phyloP scores from a whole-genome alignment of 2,888 invertebrate genomes.

The Zaprionus obscuricornis region DNA sequence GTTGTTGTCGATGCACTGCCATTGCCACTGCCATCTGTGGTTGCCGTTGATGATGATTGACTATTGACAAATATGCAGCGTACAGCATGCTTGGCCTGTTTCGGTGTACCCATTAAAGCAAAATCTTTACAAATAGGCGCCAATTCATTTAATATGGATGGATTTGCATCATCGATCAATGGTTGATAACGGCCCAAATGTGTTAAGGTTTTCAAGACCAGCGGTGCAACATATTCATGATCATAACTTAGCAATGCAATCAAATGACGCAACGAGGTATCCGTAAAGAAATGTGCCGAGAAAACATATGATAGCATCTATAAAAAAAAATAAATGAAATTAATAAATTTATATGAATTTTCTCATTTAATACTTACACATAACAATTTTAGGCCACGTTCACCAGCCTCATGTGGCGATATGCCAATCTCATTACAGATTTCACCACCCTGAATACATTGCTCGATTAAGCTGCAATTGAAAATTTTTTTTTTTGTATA shows the following conservation, averaged over 20 bases:
- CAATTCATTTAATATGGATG: slow-evolving; percentile 89
- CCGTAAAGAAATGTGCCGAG: slow-evolving; percentile 95
- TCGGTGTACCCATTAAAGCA: slow-evolving; percentile 94
- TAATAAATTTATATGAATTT: not conserved
- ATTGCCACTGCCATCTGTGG: slow-evolving; percentile 47
- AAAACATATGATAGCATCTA: slow-evolving; percentile 92
- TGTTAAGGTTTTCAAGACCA: slow-evolving; percentile 92
- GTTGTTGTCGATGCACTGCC: slow-evolving; percentile 62
- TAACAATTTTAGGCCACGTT: slow-evolving; percentile 94
- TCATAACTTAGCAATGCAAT: slow-evolving; percentile 88
- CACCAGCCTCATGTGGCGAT: slow-evolving; percentile 91
- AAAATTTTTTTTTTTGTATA: no score
- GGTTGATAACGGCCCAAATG: slow-evolving; percentile 94
- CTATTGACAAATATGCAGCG: slow-evolving; percentile 95
- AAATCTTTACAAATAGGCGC: slow-evolving; percentile 94
- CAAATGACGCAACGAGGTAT: slow-evolving; percentile 91
- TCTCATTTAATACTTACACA: slow-evolving; percentile 85
- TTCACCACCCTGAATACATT: slow-evolving; percentile 89
- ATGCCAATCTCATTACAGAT: slow-evolving; percentile 91
- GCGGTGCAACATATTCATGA: slow-evolving; percentile 91
- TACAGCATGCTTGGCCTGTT: slow-evolving; percentile 98
- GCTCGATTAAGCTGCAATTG: slow-evolving; percentile 84
- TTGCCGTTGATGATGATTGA: slow-evolving; percentile 56
- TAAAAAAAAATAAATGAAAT: not conserved
- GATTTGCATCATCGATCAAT: slow-evolving; percentile 89